Evolutionary conservation across 2,113 vertebrate genomes (phyloP), one percentile per base, ranked within the genome.

Genomic region (Tachycineta bicolor): DNA sequence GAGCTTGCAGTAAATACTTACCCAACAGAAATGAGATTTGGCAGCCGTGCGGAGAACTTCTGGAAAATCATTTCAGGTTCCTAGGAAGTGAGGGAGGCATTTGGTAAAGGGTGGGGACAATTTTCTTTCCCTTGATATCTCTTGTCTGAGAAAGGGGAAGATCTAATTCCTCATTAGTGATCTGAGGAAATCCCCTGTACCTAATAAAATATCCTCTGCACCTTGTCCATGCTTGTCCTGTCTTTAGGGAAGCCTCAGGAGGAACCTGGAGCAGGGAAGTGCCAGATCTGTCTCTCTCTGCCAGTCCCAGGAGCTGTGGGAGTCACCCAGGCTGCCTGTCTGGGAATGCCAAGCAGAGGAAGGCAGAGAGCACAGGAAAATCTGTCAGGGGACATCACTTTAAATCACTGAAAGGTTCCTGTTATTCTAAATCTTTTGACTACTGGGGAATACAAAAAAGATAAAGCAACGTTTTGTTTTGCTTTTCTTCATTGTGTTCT

Each of bases 1-100:
- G 69, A 94, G 76, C 91, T 86, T 82, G 94, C 95, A 95, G 89
- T 78, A 94, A 94, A 92, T 95, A 95, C 96, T 95, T 93, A 89
- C 83, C 93, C 89, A 96, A 92, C 33, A 97, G 80, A 96, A 91
- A 92, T 82, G 96, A 92, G 80, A 94, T 92, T 91, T 97, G 96
- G 95, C 96, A 96, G 94, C 76, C 9, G 18, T 21, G 16, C 89
- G 52, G 41, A 91, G 56, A 76, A 87, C 73, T 96, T 95, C 94
- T 97, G 96, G 91, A 97, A 97, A 97, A 96, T 95, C 23, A 1
- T 92, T 94, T 93, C 91, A 91, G 96, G 95, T 96, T 97, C 94
- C 95, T 96, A 95, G 96, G 96, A 97, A 97, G 93, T 82, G 83
- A 96, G 83, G 24, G 83, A 92, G 81, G 85, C 47, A 86, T 77